Evolutionary conservation across 2,113 vertebrate genomes (phyloP), one percentile per base, ranked within the genome.

Genomic region (Myrmecophaga tridactyla): DNA sequence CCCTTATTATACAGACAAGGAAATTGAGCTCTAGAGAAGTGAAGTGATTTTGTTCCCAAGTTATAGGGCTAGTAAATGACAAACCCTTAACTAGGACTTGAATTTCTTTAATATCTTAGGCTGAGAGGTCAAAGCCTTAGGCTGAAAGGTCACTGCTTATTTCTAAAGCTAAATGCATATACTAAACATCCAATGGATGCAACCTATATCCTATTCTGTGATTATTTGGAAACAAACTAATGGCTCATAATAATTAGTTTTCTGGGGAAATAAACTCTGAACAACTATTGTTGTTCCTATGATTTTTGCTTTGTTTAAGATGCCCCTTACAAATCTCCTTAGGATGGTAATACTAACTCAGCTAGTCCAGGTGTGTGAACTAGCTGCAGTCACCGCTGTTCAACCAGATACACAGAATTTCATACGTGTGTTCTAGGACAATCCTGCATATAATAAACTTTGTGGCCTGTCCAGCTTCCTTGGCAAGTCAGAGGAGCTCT

Each of bases 11-110:
- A 62, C 3, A 1, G 31, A 87, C 27, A 41, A 92, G 39, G 70
- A 93, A 76, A 91, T 0, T n/a, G 92, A 77, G 96, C 87, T 77
- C 21, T 53, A 88, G 88, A 89, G 60, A 87, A 36, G 12, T 31
- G 1, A 84, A 76, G 34, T 58, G 76, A 62, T 27, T 89, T 72
- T 76, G 13, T 48, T 46, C 21, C 31, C 43, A 39, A 48, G 23
- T 75, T 78, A 21, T 11, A 81, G 8, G 76, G 51, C 51, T 65
- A 34, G 51, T 27, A 85, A 90, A 62, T 77, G 73, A 78, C 43
- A 85, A 65, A 43, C 51, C 56, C 31, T 82, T 20, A 51, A 29
- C 0, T n/a, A 90, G 25, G 13, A 75, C 39, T 95, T 73, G n/a
- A 53, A 18, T 86, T 72, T 88, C 51, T 43, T 85, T 63, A 23